Conservation (phyloP, 2,797 vertebrate species). For the Clarias laeviceps region DNA sequence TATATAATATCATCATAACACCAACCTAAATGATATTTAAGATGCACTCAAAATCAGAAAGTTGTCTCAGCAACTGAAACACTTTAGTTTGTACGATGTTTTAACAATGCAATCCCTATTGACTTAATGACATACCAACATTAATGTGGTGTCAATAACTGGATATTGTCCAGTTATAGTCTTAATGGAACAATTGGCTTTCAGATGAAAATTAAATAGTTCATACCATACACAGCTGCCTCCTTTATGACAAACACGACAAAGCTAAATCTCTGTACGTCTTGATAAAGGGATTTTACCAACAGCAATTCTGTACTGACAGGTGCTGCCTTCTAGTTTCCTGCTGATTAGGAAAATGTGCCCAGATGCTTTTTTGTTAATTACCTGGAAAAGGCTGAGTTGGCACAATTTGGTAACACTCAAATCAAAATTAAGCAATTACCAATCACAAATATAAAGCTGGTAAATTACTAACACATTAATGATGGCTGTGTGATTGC, state of each 20-base stretch:
- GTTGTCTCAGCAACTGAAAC: background rate
- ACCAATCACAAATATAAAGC: constrained; percentile 11
- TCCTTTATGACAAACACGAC: constrained; percentile 41
- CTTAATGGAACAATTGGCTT: constrained; percentile 44
- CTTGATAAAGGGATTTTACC: constrained; percentile 18
- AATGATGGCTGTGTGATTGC: background rate
- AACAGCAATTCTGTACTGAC: background rate
- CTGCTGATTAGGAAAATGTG: constrained; percentile 1
- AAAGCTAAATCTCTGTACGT: constrained; percentile 20
- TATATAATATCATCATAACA: background rate
- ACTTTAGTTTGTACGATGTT: constrained; percentile 34
- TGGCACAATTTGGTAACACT: background rate
- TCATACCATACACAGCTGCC: constrained; percentile 6
- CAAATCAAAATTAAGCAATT: background rate
- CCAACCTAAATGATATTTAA: constrained; percentile 42
- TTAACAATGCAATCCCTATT: constrained; percentile 43
- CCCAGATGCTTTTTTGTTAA: constrained; percentile 2
- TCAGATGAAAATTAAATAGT: constrained; percentile 46
- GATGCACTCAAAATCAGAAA: constrained; percentile 45
- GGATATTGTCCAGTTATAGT: background rate
- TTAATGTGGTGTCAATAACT: constrained; percentile 43
- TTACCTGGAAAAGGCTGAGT: background rate
- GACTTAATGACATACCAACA: constrained; percentile 37
- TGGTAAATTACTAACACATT: background rate
- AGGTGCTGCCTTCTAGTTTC: background rate